These are phyloP conservation scores for Fregata magnificens DNA, from an alignment of 2,113 vertebrate genomes.

Conservation along the genomic window DNA sequence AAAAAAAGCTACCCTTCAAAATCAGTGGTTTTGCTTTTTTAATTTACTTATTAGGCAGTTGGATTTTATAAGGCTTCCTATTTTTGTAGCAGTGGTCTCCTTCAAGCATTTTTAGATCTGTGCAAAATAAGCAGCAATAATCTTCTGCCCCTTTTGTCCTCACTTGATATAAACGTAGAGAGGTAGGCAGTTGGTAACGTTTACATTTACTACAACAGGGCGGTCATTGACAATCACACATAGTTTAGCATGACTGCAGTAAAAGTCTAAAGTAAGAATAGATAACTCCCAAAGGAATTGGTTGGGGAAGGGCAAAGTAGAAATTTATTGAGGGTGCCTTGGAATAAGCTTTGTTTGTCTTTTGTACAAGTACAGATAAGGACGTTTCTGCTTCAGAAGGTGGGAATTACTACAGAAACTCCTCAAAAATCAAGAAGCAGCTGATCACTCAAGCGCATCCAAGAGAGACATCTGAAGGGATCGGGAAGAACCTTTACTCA, in stretches of 20 bases:
- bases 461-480: neutral
- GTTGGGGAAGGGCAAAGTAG: neutral
- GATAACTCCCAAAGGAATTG: neutral
- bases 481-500: neutral
- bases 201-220: conserved; percentile 14
- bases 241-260: neutral
- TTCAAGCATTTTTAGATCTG: conserved; percentile 31
- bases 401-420: neutral
- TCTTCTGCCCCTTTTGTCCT: neutral
- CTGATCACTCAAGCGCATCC: neutral
- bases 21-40: neutral
- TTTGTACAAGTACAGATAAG: neutral
- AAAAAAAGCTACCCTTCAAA: conserved; percentile 4
- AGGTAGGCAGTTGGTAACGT: conserved; percentile 24
- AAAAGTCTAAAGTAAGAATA: conserved; percentile 16
- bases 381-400: neutral
- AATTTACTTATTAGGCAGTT: neutral
- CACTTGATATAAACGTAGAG: neutral
- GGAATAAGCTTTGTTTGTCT: neutral
- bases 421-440: neutral
- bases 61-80: conserved; percentile 5
- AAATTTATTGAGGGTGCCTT: neutral
- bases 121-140: conserved; percentile 9
- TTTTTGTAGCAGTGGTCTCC: conserved; percentile 29
- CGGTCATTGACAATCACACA: neutral